A percentile compares a stretch with the other conserved stretches of the same genome.
These are phyloP conservation scores for Callopanchax toddi DNA, from an alignment of 2,113 vertebrate genomes.

Conservation along the genomic window DNA sequence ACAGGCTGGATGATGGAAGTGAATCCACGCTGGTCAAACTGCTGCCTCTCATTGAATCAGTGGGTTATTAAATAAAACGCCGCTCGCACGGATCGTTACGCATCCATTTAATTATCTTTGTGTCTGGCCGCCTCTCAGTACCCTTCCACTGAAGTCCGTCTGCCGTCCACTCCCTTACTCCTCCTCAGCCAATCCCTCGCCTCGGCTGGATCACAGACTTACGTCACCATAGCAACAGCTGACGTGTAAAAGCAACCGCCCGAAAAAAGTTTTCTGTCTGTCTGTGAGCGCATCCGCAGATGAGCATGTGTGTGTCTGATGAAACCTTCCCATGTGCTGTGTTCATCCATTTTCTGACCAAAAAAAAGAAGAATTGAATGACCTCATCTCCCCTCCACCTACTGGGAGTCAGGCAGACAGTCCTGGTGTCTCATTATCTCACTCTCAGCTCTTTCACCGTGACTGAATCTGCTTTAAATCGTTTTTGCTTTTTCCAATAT, in stretches of 20 bases:
- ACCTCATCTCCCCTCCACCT: slow-evolving; percentile 68
- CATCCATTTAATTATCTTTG: slow-evolving; percentile 65
- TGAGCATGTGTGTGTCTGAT: slow-evolving; percentile 68
- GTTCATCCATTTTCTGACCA: slow-evolving; percentile 57
- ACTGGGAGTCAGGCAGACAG: slow-evolving; percentile 43
- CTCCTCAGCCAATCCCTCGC: slow-evolving; percentile 67
- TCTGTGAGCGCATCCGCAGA: slow-evolving; percentile 30
- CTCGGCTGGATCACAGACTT: slow-evolving; percentile 63
- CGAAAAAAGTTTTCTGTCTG: slow-evolving; percentile 65
- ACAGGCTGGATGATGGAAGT: slow-evolving; percentile 21
- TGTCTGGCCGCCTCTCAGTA: slow-evolving; percentile 41
- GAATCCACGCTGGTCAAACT: slow-evolving; percentile 26
- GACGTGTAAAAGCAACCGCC: slow-evolving; percentile 76
- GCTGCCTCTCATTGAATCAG: slow-evolving; percentile 33
- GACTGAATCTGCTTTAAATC: slow-evolving; percentile 47
- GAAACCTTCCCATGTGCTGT: slow-evolving; percentile 57
- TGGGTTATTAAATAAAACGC: slow-evolving; percentile 48
- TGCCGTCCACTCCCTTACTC: slow-evolving; percentile 54
- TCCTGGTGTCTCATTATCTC: slow-evolving; percentile 36
- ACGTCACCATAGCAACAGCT: slow-evolving; percentile 83
- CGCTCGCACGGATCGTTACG: slow-evolving; percentile 55
- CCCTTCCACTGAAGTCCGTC: slow-evolving; percentile 46
- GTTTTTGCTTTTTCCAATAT: no score
- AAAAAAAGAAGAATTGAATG: slow-evolving; percentile 44
- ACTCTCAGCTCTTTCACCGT: slow-evolving; percentile 8